Evolutionary conservation across 2,888 invertebrate genomes (phyloP), one percentile per base, ranked within the genome.

Genomic region (Leptura quadrifasciata): DNA sequence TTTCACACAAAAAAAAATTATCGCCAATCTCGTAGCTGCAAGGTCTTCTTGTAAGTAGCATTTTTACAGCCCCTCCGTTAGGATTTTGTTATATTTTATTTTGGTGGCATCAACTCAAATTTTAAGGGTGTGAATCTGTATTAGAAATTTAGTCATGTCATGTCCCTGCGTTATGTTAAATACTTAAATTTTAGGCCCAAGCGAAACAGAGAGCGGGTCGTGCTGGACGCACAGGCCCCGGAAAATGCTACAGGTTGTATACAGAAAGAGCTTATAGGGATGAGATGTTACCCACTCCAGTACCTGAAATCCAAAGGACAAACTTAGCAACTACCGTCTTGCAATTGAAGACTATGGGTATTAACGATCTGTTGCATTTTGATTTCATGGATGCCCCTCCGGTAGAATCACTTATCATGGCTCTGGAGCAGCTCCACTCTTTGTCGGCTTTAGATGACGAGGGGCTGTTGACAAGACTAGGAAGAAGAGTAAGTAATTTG

Each of bases 301-400:
- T 99, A 31, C 99, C 99, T 0, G 99, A 99, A 91, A 99, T 99
- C 86, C 99, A 99, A 89, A 93, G 99, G 35, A 99, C 99, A 0
- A 99, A 99, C 91, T 92, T 99, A 84, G 98, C 98, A 0, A 96
- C 97, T 15, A 99, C 98, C 0, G 96, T 98, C 52, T 90, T 99
- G 15, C 98, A 98, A 85, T 90, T 99, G 47, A 99, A 99, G 89
- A 98, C 99, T 0, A 99, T 99, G 99, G 99, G 99, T 27, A 99
- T 99, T 84, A 99, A 99, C 88, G 99, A 99, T 90, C 91, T 99
- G 71, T 90, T 99, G 21, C 96, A 98, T 88, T 99, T 99, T 89
- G 99, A 99, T 91, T 99, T 99, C 91, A 99, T 99, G 99, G 99
- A 99, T 89, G 97, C 99, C 0, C 99, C 99, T 24, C 98, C 99